Percentiles rank a stretch among this genome's conserved stretches.
Evolutionary conservation across 2,113 vertebrate genomes (phyloP).

Genomic region (Pteronura brasiliensis): DNA sequence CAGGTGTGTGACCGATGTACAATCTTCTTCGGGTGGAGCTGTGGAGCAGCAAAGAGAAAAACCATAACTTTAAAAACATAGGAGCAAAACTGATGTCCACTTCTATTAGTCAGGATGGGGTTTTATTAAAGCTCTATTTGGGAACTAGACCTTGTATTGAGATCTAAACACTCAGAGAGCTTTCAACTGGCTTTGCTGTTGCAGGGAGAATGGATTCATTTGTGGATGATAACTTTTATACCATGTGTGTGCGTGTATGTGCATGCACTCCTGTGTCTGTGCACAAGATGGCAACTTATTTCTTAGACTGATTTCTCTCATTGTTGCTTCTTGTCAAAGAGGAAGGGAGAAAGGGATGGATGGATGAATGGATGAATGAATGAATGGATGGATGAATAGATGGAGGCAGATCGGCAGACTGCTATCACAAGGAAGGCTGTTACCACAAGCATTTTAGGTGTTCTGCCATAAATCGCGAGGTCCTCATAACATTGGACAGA

Average conservation of each 20-base stretch:
- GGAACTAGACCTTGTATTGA: background rate
- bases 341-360: background rate
- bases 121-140: background rate
- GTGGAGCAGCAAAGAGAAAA: background rate
- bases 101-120: background rate
- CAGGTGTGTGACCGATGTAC: slow-evolving; percentile 63
- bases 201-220: background rate
- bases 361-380: background rate
- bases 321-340: background rate
- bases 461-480: background rate
- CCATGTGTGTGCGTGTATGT: too few species aligned
- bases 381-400: too few species aligned
- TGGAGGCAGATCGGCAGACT: background rate
- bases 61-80: background rate
- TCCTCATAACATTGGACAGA: background rate
- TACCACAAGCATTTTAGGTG: background rate
- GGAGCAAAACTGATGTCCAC: background rate
- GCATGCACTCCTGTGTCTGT: accelerated
- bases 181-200: background rate
- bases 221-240: background rate
- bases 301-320: background rate
- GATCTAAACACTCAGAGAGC: background rate
- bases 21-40: slow-evolving; percentile 61
- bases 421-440: background rate
- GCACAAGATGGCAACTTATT: background rate